Evolutionary conservation across 2,888 invertebrate species (phyloP), one percentile per base, ranked within the genome.

Genomic region (Drosophila maculinotata): DNA sequence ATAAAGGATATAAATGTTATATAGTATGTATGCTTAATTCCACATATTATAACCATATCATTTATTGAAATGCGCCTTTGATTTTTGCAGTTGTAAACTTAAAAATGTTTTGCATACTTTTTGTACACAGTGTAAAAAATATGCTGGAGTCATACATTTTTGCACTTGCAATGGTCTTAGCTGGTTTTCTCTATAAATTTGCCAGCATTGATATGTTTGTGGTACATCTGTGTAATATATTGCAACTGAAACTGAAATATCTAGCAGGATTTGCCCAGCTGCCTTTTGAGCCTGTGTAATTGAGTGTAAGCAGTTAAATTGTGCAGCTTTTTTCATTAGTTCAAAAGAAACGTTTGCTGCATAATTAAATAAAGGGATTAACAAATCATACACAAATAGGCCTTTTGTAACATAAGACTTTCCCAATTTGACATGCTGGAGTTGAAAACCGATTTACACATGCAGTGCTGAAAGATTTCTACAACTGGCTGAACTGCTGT

Each of bases 101-200:
- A 2, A 20, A 20, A 20, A 20, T 20, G 2, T 20, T 20, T 2
- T 20, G 20, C 20, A 20, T 4, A 20, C 20, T 20, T 20, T 20
- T 7, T 17, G 5, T 5, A 2, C 3, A 1, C 10, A 9, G 9
- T 20, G 17, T 6, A 3, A 7, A 57, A 63, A 41, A 48, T 74
- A 74, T 63, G 15, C 39, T 5, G 1, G 7, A 58, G 39, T 36
- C 39, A 6, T 14, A 12, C 12, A 20, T 1, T 17, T 25, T 25
- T 12, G 15, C 30, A 23, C 20, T 23, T 33, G 3, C 25, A 39
- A 38, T 0, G 4, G 14, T 7, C 41, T 38, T 25, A 10, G 8
- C 26, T 31, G 48, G 52, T n/a, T 47, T 65, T 44, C 45, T 59
- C 80, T 76, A 81, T 83, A 82, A 81, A 79, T 81, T 76, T 62